A percentile compares a stretch with the other conserved stretches of the same genome.
phyloP scores from a whole-genome alignment of 1,140 invertebrate genomes.

The Zelostemma sp. region DNA sequence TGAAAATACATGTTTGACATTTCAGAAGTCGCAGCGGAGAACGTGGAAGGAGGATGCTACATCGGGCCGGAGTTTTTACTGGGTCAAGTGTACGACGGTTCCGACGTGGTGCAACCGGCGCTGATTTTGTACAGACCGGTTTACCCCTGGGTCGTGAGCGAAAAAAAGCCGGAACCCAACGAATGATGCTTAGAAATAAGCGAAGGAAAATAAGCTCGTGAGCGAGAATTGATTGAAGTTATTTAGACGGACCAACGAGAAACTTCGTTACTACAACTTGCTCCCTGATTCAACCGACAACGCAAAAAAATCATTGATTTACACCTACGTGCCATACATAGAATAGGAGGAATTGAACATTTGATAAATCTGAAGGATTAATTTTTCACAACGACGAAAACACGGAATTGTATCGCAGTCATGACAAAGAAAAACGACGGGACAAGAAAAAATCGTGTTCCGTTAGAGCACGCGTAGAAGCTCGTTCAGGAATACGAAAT shows the following conservation, averaged over 20 bases:
- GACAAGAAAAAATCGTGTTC: not conserved
- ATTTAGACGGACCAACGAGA: constrained; percentile 41
- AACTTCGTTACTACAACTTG: constrained; percentile 38
- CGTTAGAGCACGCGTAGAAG: not conserved
- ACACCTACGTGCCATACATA: constrained; percentile 48
- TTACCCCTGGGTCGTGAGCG: constrained; percentile 50
- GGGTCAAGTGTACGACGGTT: constrained; percentile 87
- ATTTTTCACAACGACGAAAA: not conserved
- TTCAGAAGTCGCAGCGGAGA: constrained; percentile 77
- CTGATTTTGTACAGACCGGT: constrained; percentile 55
- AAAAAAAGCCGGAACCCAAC: constrained; percentile 51
- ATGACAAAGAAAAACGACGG: too few relatives aligned
- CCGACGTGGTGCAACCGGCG: constrained; percentile 55
- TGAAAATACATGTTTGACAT: constrained; percentile 13
- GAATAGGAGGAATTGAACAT: constrained; percentile 20
- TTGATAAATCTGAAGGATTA: not conserved
- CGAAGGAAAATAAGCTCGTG: constrained; percentile 32
- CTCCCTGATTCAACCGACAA: constrained; percentile 39
- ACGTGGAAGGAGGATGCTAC: constrained; percentile 86
- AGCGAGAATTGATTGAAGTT: constrained; percentile 1
- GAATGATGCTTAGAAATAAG: constrained; percentile 19
- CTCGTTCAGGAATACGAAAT: constrained; percentile 29
- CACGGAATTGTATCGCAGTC: not conserved
- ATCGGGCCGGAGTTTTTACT: constrained; percentile 86
- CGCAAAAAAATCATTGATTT: constrained; percentile 35